Base-by-base conservation (phyloP, 2,797 vertebrate genomes). In the Micromesistius poutassou region DNA sequence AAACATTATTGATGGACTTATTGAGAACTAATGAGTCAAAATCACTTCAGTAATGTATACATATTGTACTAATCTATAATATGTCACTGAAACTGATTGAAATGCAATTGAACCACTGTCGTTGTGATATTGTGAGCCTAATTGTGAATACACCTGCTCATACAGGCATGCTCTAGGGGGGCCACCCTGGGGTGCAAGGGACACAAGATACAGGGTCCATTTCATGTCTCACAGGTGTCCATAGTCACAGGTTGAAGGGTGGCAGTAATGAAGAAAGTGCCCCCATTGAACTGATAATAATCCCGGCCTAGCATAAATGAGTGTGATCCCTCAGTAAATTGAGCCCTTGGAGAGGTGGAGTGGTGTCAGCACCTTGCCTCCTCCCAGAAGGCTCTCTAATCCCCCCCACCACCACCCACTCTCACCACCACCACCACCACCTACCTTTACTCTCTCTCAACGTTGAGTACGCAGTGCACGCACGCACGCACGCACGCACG, bases 321-420 rank as follows among this genome's bases (percentile, higher is more conserved):
- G 91, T 93, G 92, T 94, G 92, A 94, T 94, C 93, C 91, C 88
- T 93, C 90, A 89, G 93, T 92, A 94, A 93, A 93, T 91, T 91
- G 91, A 93, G 91, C 93, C 87, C 90, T 93, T 86, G 89, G 91
- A 89, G 92, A 93, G 91, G 92, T 93, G 91, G 93, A 91, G 91
- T 93, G 92, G 93, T 94, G 93, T 94, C 94, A 94, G 93, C 94
- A 94, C 93, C 93, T 94, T 92, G 88, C 89, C 91, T 92, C 93
- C 91, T 92, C 93, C 91, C 88, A 78, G 86, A 93, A 90, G 91
- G 90, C 88, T 92, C 92, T 91, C 87, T 95, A 95, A 95, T 95
- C 94, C 94, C 91, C 91, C 16, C 46, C 46, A 22, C 19, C 90
- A 89, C 81, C 89, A 13, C 4, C 62, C 85, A 93, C 91, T 89